Base-by-base conservation (phyloP, 2,888 invertebrate genomes). In the Coecobrya sp. region DNA sequence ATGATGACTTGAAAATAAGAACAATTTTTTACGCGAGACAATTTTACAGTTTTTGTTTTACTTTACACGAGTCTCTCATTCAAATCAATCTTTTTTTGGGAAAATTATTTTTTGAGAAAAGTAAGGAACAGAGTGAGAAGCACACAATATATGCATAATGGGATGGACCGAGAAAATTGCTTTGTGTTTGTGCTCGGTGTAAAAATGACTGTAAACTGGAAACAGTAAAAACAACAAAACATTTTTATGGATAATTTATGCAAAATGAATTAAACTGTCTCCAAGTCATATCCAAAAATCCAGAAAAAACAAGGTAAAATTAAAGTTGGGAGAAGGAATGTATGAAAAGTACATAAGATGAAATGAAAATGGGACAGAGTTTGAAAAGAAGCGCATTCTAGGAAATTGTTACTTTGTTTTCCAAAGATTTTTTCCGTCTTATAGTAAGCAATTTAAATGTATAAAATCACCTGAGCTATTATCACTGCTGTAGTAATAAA, bases 211-310 rank as follows among this genome's bases (percentile, higher is more conserved):
- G 49, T 52, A 52, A 52, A 52, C 19, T 22, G 27, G 16, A 27
- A 10, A 5, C 13, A n/a, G 82, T 36, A 59, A 59, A 36, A 59
- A 30, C 82, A 59, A 52, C 42, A 65, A 76, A 59, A 22, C 62
- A 82, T 27, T 87, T 65, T 88, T 55, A 88, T 89, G 81, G 82
- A 82, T 70, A 89, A 89, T 89, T 89, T 89, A 89, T 89, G 68
- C 89, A 89, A 89, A 89, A 70, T 49, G 55, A 89, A 89, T 89
- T 89, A 89, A 89, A 89, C 30, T 89, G 82, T 82, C 82, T 49
- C 52, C 52, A 22, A 86, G 73, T 42, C 73, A 73, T 73, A 73
- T 8, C 27, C 1, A 11, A 42, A 73, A 19, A 16, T 22, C 2
- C 52, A 30, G 10, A 27, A 70, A 85, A 49, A 27, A 55, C n/a